Evolutionary conservation across 2,113 vertebrate genomes (phyloP).

Genomic region (Andinoacara biseriatus): DNA sequence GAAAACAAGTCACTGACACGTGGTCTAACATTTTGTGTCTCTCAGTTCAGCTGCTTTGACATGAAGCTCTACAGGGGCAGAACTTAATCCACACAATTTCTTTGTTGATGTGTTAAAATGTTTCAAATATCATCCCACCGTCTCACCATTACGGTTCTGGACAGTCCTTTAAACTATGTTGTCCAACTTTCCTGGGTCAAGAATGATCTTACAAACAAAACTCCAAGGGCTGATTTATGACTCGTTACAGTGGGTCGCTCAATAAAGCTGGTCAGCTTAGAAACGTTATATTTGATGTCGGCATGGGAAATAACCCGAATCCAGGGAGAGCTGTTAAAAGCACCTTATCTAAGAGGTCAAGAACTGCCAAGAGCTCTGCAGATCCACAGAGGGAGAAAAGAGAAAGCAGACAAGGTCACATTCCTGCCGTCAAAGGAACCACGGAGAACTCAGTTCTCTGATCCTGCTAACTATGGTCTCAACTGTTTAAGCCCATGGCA

Average conservation of each 20-base stretch:
- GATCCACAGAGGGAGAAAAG: constrained; percentile 2
- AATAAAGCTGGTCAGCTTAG: not conserved
- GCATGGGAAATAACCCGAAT: not conserved
- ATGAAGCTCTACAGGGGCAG: too few species aligned
- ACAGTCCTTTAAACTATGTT: not conserved
- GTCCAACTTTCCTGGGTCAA: not conserved
- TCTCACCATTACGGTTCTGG: not conserved
- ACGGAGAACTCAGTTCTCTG: not conserved
- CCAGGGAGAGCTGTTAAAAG: not conserved
- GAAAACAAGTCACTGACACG: too few species aligned
- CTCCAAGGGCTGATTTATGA: not conserved
- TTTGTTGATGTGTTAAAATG: too few species aligned
- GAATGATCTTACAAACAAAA: not conserved
- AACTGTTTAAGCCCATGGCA: constrained; percentile 11
- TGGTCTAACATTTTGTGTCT: too few species aligned
- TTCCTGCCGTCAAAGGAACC: constrained; percentile 15
- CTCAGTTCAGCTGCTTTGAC: too few species aligned
- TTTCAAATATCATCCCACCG: too few species aligned
- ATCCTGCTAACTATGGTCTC: constrained; percentile 1
- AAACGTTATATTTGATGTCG: not conserved
- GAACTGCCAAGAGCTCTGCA: not conserved
- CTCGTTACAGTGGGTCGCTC: not conserved
- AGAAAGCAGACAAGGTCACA: constrained; percentile 24
- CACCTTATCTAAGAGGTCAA: not conserved
- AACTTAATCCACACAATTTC: too few species aligned